Conservation (phyloP, 2,888 invertebrate genomes). For the Drosophila antonietae region DNA sequence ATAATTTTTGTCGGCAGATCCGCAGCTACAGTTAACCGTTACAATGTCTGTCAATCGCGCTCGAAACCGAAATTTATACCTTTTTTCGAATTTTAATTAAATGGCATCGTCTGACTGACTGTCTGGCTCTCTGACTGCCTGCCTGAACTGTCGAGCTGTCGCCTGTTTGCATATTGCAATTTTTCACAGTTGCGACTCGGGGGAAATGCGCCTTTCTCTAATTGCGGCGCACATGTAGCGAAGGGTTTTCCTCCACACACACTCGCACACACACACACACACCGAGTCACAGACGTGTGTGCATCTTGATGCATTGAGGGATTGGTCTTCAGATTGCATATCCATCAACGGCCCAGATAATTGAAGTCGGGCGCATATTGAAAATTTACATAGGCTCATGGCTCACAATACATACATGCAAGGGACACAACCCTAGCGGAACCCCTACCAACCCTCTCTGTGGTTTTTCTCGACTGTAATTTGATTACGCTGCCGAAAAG, state of each 20-base stretch:
- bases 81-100: slow-evolving; percentile 76
- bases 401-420: background rate
- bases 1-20: slow-evolving; percentile 62
- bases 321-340: slow-evolving; percentile 68
- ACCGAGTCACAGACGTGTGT: slow-evolving; percentile 4
- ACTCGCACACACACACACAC: slow-evolving; percentile 3
- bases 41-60: slow-evolving; percentile 73
- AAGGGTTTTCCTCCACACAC: slow-evolving; percentile 54
- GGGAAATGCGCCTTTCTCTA: slow-evolving; percentile 71
- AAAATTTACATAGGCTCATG: slow-evolving; percentile 65
- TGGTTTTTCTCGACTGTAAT: slow-evolving; percentile 62
- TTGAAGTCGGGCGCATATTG: slow-evolving; percentile 59
- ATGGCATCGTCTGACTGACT: slow-evolving; percentile 60
- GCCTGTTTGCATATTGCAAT: slow-evolving; percentile 78
- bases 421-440: slow-evolving; percentile 16
- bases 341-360: slow-evolving; percentile 72
- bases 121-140: slow-evolving; percentile 3
- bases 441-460: slow-evolving; percentile 45
- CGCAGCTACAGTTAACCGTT: slow-evolving; percentile 59
- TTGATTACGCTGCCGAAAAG: slow-evolving; percentile 63
- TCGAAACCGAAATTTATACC: slow-evolving; percentile 77
- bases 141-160: slow-evolving; percentile 32
- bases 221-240: slow-evolving; percentile 66
- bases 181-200: slow-evolving; percentile 43
- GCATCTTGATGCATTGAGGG: slow-evolving; percentile 62